These are phyloP conservation scores for Cephalopholis sonnerati DNA, from an alignment of 2,113 vertebrate genomes.

Conservation along the genomic window DNA sequence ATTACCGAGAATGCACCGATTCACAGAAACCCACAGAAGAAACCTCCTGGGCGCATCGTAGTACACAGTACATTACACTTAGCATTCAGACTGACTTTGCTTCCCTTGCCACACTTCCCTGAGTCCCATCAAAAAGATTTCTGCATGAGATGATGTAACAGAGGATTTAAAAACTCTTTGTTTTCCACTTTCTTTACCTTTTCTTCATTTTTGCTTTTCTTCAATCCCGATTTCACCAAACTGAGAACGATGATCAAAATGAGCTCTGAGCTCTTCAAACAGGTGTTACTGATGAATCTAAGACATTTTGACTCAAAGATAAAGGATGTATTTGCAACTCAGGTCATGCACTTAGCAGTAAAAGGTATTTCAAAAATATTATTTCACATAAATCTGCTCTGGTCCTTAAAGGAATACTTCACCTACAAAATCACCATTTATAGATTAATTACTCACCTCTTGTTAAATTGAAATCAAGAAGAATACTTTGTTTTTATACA, in stretches of 20 bases:
- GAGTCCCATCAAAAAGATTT: slow-evolving; percentile 56
- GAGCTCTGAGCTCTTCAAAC: neutral
- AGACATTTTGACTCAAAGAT: neutral
- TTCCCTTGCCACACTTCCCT: slow-evolving; percentile 64
- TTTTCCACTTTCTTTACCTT: slow-evolving; percentile 2
- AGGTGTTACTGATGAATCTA: neutral
- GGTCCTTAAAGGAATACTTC: neutral
- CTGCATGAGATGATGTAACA: slow-evolving; percentile 27
- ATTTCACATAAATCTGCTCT: slow-evolving; percentile 18
- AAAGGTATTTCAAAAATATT: slow-evolving; percentile 18
- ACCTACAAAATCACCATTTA: too few species aligned
- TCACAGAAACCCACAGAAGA: slow-evolving; percentile 30
- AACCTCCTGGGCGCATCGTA: slow-evolving; percentile 30
- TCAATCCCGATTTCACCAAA: neutral
- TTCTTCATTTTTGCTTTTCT: neutral
- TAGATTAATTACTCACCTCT: too few species aligned
- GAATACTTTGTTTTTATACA: too few species aligned
- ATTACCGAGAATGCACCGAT: slow-evolving; percentile 55
- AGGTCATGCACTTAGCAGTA: neutral
- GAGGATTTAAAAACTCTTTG: neutral
- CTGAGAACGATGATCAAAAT: too few species aligned
- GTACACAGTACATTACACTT: slow-evolving; percentile 50
- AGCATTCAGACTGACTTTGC: slow-evolving; percentile 49
- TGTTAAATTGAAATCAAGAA: too few species aligned
- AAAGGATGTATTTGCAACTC: neutral